phyloP scores from a whole-genome alignment of 2,888 invertebrate genomes.

The Deilephila elpenor region DNA sequence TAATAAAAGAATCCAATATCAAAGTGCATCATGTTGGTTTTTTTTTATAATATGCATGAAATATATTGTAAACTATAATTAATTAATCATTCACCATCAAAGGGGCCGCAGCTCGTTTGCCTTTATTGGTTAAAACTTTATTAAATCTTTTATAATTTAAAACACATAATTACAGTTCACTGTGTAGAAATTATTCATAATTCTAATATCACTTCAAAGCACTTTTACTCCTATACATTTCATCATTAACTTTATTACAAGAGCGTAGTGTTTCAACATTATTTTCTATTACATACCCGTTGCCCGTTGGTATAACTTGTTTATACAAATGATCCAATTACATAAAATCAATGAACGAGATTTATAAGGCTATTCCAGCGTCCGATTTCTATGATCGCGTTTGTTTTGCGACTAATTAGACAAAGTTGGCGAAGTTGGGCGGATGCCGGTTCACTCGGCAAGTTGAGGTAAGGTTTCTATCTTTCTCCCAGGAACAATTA shows the following conservation, averaged over 20 bases:
- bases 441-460: conserved; percentile 54
- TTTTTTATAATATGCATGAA: too few species aligned
- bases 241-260: neutral
- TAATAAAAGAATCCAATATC: too few species aligned
- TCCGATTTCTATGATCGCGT: conserved; percentile 50
- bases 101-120: too few species aligned
- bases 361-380: conserved; percentile 47
- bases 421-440: conserved; percentile 60
- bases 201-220: too few species aligned
- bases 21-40: too few species aligned
- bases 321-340: neutral
- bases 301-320: neutral
- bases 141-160: too few species aligned
- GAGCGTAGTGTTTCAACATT: neutral
- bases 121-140: too few species aligned
- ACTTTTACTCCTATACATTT: too few species aligned
- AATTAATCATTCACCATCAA: too few species aligned
- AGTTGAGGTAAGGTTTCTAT: conserved; percentile 53
- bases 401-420: conserved; percentile 72
- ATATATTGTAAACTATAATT: too few species aligned
- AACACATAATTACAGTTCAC: too few species aligned
- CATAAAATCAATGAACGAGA: neutral
- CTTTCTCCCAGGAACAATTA: conserved; percentile 50
- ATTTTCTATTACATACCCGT: neutral
- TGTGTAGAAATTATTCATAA: too few species aligned